Evolutionary conservation across 2,888 invertebrate species (phyloP).

Genomic region (Pyrrhia umbra): DNA sequence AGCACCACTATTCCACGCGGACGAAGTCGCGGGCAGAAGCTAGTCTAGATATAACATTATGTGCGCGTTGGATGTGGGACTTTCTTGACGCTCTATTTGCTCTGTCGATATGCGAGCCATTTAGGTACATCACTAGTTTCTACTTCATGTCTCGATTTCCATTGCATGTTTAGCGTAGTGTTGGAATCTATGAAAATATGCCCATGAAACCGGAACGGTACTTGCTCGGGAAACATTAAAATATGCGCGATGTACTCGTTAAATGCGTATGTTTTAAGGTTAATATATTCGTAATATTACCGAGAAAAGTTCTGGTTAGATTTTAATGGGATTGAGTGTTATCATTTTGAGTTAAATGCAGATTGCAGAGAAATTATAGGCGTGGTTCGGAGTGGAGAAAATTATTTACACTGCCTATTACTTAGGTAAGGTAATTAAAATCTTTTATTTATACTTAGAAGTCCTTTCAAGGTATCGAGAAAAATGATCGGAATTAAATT

Average conservation of each 20-base stretch:
- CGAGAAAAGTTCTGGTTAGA: constrained; percentile 21
- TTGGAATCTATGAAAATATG: constrained; percentile 67
- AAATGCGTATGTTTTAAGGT: constrained; percentile 46
- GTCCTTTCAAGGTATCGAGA: no score
- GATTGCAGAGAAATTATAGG: constrained; percentile 2
- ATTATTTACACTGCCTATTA: not conserved
- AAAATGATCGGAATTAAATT: no score
- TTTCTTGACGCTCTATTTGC: constrained; percentile 59
- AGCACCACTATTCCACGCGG: no score
- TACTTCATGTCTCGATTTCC: constrained; percentile 25
- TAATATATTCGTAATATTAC: constrained; percentile 52
- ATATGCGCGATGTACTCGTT: constrained; percentile 47
- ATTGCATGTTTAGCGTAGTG: constrained; percentile 48
- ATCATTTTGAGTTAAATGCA: constrained; percentile 31
- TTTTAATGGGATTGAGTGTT: constrained; percentile 33
- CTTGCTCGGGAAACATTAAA: constrained; percentile 44
- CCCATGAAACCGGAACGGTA: constrained; percentile 62
- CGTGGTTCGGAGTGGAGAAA: constrained; percentile 8
- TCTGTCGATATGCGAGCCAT: constrained; percentile 48
- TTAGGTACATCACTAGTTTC: constrained; percentile 37
- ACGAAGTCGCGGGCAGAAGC: no score
- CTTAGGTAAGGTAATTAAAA: not conserved
- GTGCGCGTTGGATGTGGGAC: constrained; percentile 36
- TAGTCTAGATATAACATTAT: constrained; percentile 39
- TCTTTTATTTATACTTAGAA: no score